Evolutionary conservation across 2,797 vertebrate species (phyloP), one percentile per base, ranked within the genome.

Genomic region (Ptychobarbus kaznakovi): DNA sequence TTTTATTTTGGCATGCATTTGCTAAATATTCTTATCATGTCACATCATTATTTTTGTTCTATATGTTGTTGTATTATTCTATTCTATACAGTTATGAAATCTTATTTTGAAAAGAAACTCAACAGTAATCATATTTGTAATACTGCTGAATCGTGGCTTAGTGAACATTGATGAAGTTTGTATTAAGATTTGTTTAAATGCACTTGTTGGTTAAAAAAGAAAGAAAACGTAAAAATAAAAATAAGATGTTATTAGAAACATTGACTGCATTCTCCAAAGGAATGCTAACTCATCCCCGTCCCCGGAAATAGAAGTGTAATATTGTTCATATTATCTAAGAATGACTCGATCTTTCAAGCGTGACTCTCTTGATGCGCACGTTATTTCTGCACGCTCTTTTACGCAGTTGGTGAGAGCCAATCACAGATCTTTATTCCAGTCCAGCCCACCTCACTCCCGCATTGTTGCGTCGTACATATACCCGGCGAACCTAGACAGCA

Each of bases 391-490:
- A 72, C 66, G 66, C 40, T 70, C 46, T 32, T 40, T 69, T 28
- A 20, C 15, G 20, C 20, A 53, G 13, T n/a, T 4, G 6, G 0
- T 0, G 5, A 13, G 7, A 80, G 66, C 83, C 83, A 85, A 85
- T 80, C 83, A 85, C 40, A 80, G 10, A 13, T 10, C 20, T 15
- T 9, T 1, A 49, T 32, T 3, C 22, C 13, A 25, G 51, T 63
- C 76, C 53, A 1, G 3, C 76, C 75, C 66, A 56, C 13, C 1
- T 6, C 32, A 42, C 46, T 20, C 44, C 35, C 13, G 5, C 3
- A 7, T 11, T 83, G 32, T 87, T 85, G 80, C 73, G 81, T 87
- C 89, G 89, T 86, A 85, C 72, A 49, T 69, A 61, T 61, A 85
- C 20, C 42, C 77, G 66, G 42, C 15, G 20, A 84, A 18, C 12